Conservation (phyloP, 2,888 invertebrate genomes). For the Noctua janthina region DNA sequence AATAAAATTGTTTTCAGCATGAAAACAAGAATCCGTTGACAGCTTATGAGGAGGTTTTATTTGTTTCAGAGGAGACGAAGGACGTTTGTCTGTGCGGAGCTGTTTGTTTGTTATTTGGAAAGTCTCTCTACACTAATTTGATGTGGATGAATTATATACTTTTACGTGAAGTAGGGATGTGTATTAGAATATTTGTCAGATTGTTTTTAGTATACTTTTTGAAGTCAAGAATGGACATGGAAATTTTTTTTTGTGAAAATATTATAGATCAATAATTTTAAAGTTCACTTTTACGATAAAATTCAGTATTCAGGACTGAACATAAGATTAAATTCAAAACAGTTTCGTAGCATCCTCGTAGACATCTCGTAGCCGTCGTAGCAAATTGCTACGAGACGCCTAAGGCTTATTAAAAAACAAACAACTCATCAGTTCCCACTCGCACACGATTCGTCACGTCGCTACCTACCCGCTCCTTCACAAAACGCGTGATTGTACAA, state of each 20-base stretch:
- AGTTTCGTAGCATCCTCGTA: conserved; percentile 52
- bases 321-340: not conserved
- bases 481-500: conserved; percentile 59
- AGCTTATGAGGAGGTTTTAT: conserved; percentile 84
- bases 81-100: conserved; percentile 54
- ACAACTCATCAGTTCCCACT: conserved; percentile 15
- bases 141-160: conserved; percentile 26
- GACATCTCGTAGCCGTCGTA: conserved; percentile 68
- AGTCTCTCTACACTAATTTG: conserved; percentile 42
- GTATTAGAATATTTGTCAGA: not conserved
- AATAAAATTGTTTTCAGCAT: conserved; percentile 54
- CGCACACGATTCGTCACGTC: conserved; percentile 17
- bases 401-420: conserved; percentile 57
- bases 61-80: conserved; percentile 71
- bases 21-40: conserved; percentile 78
- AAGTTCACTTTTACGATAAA: too few relatives aligned
- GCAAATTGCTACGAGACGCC: conserved; percentile 66
- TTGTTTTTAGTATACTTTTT: not conserved
- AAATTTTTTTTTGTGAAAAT: not conserved
- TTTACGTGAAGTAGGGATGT: not conserved
- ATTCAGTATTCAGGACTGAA: not conserved
- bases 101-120: conserved; percentile 53
- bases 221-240: not conserved
- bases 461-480: conserved; percentile 17
- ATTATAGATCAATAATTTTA: not conserved